Percentiles rank a stretch among this genome's conserved stretches.
Evolutionary conservation across 2,797 vertebrate genomes (phyloP).

Genomic region (Alectoris magna): DNA sequence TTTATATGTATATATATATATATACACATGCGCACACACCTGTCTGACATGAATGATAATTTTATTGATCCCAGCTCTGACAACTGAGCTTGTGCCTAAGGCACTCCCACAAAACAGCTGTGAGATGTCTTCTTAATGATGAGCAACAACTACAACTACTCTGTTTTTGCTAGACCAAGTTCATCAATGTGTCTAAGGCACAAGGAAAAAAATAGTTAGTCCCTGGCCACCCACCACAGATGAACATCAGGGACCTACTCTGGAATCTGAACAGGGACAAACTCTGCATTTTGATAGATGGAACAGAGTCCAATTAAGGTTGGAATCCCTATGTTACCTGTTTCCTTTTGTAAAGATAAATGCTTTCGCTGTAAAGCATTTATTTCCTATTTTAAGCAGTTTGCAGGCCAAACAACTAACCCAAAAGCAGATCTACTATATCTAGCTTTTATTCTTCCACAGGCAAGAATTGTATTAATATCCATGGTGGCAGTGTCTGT

Average conservation of each 20-base stretch:
- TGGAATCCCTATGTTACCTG: neutral
- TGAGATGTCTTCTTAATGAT: neutral
- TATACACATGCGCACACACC: neutral
- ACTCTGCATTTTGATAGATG: rapidly evolving
- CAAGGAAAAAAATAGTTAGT: neutral
- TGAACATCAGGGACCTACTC: rapidly evolving
- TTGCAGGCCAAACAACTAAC: neutral
- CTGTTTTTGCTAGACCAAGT: neutral
- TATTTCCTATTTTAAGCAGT: neutral
- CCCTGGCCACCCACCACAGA: rapidly evolving
- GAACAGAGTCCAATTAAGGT: rapidly evolving
- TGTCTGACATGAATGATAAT: neutral
- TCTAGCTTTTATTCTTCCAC: neutral
- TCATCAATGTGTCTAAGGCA: neutral
- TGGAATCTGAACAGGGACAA: neutral
- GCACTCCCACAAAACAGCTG: rapidly evolving
- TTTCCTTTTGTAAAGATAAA: neutral
- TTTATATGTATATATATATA: too few species aligned
- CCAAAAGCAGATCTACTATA: neutral
- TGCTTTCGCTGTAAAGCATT: neutral
- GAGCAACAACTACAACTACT: neutral
- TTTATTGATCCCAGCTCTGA: neutral
- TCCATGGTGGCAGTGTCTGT: neutral
- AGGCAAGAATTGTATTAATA: neutral
- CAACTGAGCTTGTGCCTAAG: neutral